phyloP scores from a whole-genome alignment of 2,888 invertebrate species.

The Sinodicranocentrus sp. region DNA sequence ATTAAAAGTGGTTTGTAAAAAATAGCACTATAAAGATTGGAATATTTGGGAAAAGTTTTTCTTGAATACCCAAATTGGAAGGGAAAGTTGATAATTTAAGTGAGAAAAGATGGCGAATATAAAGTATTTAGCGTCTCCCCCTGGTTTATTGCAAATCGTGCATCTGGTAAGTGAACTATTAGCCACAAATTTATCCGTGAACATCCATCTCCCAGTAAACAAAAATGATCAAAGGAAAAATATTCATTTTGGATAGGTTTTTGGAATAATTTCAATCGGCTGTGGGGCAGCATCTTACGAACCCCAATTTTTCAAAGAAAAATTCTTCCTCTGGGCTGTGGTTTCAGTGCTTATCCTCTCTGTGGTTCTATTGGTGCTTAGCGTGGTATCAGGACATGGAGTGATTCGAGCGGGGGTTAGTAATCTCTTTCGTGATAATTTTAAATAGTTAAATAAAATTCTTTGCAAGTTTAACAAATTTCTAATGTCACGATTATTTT shows the following conservation, averaged over 20 bases:
- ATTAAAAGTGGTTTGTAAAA: neutral
- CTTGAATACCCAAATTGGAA: neutral
- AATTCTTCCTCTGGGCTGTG: constrained; percentile 60
- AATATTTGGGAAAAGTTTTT: constrained; percentile 2
- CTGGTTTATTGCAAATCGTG: constrained; percentile 47
- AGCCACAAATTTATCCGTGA: neutral
- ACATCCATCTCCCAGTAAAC: neutral
- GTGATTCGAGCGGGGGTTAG: constrained; percentile 34
- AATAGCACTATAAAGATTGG: too few species aligned
- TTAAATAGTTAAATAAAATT: too few species aligned
- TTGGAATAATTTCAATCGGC: constrained; percentile 49
- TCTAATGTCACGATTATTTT: too few species aligned
- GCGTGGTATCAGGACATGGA: constrained; percentile 41
- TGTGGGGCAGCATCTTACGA: constrained; percentile 62
- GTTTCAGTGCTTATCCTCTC: constrained; percentile 48
- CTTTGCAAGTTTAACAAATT: too few species aligned
- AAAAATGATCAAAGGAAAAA: neutral
- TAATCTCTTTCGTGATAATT: too few species aligned
- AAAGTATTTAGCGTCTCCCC: constrained; percentile 44
- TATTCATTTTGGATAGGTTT: constrained; percentile 51
- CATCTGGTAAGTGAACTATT: constrained; percentile 29
- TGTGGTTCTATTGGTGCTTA: constrained; percentile 26
- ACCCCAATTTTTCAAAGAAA: constrained; percentile 48
- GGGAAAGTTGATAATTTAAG: neutral
- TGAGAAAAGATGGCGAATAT: constrained; percentile 54